Base-by-base conservation (phyloP, 1,140 invertebrate species). In the Gryon sp. region DNA sequence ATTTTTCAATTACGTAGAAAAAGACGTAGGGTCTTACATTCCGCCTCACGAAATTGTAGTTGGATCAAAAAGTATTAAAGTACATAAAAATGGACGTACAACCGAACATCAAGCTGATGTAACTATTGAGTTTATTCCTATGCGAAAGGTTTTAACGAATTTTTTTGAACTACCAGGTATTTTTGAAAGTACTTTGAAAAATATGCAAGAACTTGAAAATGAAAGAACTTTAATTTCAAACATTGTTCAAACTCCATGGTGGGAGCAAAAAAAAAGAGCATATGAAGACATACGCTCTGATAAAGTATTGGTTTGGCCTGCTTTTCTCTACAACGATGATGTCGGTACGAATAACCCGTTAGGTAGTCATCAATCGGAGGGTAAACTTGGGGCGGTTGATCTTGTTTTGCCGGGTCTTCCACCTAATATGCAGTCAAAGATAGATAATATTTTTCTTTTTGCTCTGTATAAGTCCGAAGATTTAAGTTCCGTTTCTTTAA, bases 351-450 rank as follows among this genome's bases (percentile, higher is more conserved):
- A 59, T 20, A 59, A 43, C 19, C 38, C 53, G 15, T 32, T 59
- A 19, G 36, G 38, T 9, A 12, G 53, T 11, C 53, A 45, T 41
- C 32, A 43, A 45, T n/a, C 14, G 1, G 40, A 60, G 46, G 40
- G 28, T 12, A 60, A 60, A 46, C n/a, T 60, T 40, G 55, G 40
- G 15, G 41, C 55, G 0, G 26, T 60, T 9, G 55, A 60, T 14
- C 20, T 60, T 22, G 55, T 60, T 16, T 15, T 60, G 8, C 55
- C 55, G 0, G 45, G 11, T 34, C 12, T 45, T 34, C 28, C 55
- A 12, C 55, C 40, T 34, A 4, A 22, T 9, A 7, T 60, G 2
- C 40, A 45, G 9, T 60, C 55, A 26, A 55, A 55, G 7, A 12
- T 55, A 9, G 50, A 55, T 8, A 55, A 55, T 26, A 55, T 55